Evolutionary conservation across 1,140 invertebrate species (phyloP), one percentile per base, ranked within the genome.

Genomic region (Lamellibrachia luymesi): DNA sequence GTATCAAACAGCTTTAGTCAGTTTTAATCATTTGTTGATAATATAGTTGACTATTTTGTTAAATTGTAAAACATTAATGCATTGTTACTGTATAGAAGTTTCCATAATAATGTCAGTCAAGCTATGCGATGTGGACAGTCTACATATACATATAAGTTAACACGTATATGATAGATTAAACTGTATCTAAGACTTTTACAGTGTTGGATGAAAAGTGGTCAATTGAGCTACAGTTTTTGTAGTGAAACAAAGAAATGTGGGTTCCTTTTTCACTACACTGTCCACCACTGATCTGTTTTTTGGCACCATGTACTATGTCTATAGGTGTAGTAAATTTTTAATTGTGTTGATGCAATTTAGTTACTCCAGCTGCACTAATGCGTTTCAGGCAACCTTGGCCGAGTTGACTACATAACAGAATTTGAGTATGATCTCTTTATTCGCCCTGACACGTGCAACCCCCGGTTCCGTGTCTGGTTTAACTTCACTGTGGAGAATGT

Each of bases 401-500:
- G 98, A 92, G 98, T 99, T 4, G 99, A 99, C 95, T 97, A 99
- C 93, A 97, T 99, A 93, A 98, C 98, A 1, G 98, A 99, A 95
- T 98, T 98, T 95, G 99, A 99, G 96, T 99, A 99, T 96, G 99
- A 99, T 96, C 97, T 99, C 10, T 99, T 98, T 96, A 98, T 99
- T 89, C 97, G 99, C 91, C 99, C 99, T 0, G 99, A 99, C 96
- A 99, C 99, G 0, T 99, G 98, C 96, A 98, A 98, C 96, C 98
- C 99, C 0, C 97, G 98, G 52, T 97, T 98, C 93, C 97, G 99
- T 90, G 97, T 99, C 93, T 99, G 99, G 99, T 99, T 99, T 96
- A 99, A 99, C 96, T 99, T 99, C 95, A 98, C 98, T 0, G 98
- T 99, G 17, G 98, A 99, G 96, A 99, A 99, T 96, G 98, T 98